These are phyloP conservation scores for Anser brachyrhynchus DNA, from an alignment of 2,113 vertebrate species.

Conservation along the genomic window DNA sequence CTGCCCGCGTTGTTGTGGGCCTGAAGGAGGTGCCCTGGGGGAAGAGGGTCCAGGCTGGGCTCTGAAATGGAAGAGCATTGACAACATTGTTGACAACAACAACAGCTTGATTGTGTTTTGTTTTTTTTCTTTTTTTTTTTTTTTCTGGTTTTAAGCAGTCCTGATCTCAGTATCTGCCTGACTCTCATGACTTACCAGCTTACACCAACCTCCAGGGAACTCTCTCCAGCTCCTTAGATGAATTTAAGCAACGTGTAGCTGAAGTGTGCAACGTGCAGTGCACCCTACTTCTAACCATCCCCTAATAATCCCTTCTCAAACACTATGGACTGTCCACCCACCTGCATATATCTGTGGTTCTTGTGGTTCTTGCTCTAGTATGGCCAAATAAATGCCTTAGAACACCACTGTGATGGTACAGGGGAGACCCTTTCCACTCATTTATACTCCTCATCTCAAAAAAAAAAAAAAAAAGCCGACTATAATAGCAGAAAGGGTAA, in stretches of 20 bases:
- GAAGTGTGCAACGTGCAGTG: neutral
- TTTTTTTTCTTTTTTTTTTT: neutral
- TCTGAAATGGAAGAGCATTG: slow-evolving; percentile 74
- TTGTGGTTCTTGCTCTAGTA: neutral
- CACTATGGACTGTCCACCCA: neutral
- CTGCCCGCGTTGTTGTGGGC: slow-evolving; percentile 36
- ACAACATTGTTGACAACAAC: neutral
- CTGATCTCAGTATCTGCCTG: neutral
- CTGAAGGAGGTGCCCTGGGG: slow-evolving; percentile 67
- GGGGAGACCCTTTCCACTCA: neutral
- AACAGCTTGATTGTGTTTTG: neutral
- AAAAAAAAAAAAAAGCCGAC: neutral
- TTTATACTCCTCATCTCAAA: neutral
- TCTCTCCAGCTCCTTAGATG: neutral
- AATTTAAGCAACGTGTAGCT: neutral
- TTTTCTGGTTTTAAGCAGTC: neutral
- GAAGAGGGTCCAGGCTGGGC: slow-evolving; percentile 82
- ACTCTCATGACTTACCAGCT: neutral
- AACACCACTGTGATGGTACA: accelerated
- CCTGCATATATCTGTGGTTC: neutral
- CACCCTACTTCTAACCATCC: neutral
- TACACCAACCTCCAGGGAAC: neutral
- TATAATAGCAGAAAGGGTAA: neutral
- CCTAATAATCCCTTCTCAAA: neutral
- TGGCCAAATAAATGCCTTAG: neutral